phyloP scores from a whole-genome alignment of 53 echinoderm and acorn worm species.

The Henricia sp. region DNA sequence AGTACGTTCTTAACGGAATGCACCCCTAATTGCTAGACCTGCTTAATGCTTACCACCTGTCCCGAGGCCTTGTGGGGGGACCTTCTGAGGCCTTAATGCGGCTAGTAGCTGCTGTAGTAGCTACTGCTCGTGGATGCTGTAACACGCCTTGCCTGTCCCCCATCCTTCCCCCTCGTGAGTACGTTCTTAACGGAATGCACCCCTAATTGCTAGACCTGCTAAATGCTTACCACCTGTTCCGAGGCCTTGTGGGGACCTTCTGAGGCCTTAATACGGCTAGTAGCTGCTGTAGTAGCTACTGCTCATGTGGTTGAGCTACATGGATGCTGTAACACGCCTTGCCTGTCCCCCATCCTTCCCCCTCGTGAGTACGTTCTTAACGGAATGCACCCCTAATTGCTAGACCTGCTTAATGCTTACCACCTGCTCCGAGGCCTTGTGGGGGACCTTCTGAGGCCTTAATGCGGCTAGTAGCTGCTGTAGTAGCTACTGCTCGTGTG shows the following conservation, averaged over 20 bases:
- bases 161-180: no score
- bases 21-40: no score
- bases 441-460: slow-evolving; percentile 78
- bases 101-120: no score
- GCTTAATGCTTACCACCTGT: no score
- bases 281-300: slow-evolving; percentile 91
- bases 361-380: background rate
- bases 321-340: slow-evolving; percentile 83
- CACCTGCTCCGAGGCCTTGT: slow-evolving; percentile 67
- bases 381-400: no score
- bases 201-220: no score
- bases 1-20: no score
- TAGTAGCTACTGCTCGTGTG: slow-evolving; percentile 93
- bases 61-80: no score
- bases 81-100: no score
- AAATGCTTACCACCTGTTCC: slow-evolving; percentile 49
- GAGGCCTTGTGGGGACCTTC: slow-evolving; percentile 67
- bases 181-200: no score
- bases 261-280: slow-evolving; percentile 80
- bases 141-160: no score
- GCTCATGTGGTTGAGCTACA: slow-evolving; percentile 95
- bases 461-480: slow-evolving; percentile 93
- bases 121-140: no score
- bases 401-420: slow-evolving; percentile 2
- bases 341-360: slow-evolving; percentile 61